A percentile compares a stretch with the other conserved stretches of the same genome.
Evolutionary conservation across 53 echinoderm and acorn worm species (phyloP).

Genomic region (Apostichopus leukothele): DNA sequence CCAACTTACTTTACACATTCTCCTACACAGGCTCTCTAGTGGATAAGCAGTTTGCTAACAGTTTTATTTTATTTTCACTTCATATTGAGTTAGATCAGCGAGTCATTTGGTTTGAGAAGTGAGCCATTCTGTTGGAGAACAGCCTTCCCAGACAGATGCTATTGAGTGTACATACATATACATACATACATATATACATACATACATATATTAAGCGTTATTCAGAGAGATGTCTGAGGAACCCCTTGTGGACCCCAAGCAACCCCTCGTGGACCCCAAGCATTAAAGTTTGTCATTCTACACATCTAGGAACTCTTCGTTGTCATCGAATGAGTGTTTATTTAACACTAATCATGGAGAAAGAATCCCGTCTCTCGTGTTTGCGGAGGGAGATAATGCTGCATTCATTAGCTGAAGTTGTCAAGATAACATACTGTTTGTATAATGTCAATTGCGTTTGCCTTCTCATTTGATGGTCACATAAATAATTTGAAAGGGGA

Average conservation of each 20-base stretch:
- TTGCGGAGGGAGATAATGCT: neutral
- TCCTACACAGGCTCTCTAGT: too few relatives aligned
- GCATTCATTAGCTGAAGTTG: conserved; percentile 9
- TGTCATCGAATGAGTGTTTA: neutral
- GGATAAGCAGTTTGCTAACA: too few relatives aligned
- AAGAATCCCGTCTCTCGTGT: neutral
- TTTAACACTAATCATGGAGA: neutral
- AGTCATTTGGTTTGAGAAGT: too few relatives aligned
- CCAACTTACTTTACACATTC: too few relatives aligned
- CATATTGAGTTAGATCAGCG: too few relatives aligned
- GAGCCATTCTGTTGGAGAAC: too few relatives aligned
- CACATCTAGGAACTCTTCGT: neutral
- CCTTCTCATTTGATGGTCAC: neutral
- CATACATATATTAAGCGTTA: too few relatives aligned
- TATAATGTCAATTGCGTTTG: conserved; percentile 6
- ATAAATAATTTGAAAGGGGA: neutral
- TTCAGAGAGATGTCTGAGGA: too few relatives aligned
- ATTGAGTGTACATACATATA: too few relatives aligned
- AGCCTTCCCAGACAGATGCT: too few relatives aligned
- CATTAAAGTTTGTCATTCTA: conserved; percentile 2
- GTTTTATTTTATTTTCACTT: too few relatives aligned
- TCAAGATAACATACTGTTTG: conserved; percentile 3
- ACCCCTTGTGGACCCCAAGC: neutral
- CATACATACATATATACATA: too few relatives aligned
- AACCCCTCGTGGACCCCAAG: neutral